These are phyloP conservation scores for Drosophila novamexicana DNA, from an alignment of 1,140 invertebrate genomes.

Conservation along the genomic window DNA sequence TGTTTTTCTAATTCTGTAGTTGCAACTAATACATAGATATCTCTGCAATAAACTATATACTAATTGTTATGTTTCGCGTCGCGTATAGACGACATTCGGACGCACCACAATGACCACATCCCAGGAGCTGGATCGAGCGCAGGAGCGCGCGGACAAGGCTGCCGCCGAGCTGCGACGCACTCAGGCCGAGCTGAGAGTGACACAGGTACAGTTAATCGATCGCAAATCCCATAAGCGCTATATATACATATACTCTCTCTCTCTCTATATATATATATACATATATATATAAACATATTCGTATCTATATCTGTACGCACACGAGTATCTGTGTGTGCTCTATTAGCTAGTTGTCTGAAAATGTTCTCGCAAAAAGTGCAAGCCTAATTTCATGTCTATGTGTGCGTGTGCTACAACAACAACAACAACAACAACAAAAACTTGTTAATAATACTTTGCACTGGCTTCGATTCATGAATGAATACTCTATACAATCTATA, in stretches of 20 bases:
- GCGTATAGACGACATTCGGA: constrained; percentile 89
- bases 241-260: constrained; percentile 23
- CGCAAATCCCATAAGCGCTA: constrained; percentile 9
- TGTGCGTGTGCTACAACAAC: constrained; percentile 38
- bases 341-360: constrained; percentile 64
- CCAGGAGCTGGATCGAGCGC: constrained; percentile 92
- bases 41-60: constrained; percentile 29
- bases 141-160: constrained; percentile 94
- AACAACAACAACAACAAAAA: constrained; percentile 10
- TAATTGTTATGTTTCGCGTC: constrained; percentile 64
- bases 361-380: constrained; percentile 14
- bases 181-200: constrained; percentile 93
- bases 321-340: constrained; percentile 52
- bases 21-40: constrained; percentile 1
- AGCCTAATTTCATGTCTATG: constrained; percentile 45
- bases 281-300: constrained; percentile 57
- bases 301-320: constrained; percentile 64
- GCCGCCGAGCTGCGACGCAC: constrained; percentile 93
- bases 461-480: constrained; percentile 29
- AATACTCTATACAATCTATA: constrained; percentile 14
- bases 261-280: no score
- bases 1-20: constrained; percentile 19
- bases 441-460: background rate
- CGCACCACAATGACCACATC: constrained; percentile 90
- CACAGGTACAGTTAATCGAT: constrained; percentile 85